Evolutionary conservation across 2,797 vertebrate genomes (phyloP), one percentile per base, ranked within the genome.

Genomic region (Myotis pilosus): DNA sequence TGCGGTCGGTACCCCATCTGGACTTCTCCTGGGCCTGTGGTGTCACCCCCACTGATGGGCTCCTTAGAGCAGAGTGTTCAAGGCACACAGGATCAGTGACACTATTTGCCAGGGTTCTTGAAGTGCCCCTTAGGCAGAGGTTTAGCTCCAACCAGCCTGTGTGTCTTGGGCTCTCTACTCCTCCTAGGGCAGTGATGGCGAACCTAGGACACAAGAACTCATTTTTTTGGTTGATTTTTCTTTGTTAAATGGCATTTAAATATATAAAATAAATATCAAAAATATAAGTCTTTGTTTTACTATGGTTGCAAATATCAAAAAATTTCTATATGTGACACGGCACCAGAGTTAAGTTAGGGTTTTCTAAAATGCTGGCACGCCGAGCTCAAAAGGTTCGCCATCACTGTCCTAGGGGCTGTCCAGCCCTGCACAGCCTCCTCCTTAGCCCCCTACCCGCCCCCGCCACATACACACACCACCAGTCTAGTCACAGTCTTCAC

Each of bases 121-220:
- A 13, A 74, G 62, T 8, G 25, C 22, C 66, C 0, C 0, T 66
- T 9, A 38, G 11, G 25, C 33, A 17, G 68, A 62, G 20, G 20
- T 2, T 87, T 53, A 8, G 13, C 51, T 8, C 1, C 1, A 1
- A 12, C 12, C 30, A 41, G 47, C 4, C 25, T 11, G 0, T 2
- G 16, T 6, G 60, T 30, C 57, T 28, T 51, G 30, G 9, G 6
- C 23, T 72, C 19, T 33, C 75, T 11, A 8, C n/a, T 17, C 12
- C 16, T 68, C 3, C 36, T 1, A 0, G 13, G 38, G 75, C 16
- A 44, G 41, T 44, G 41, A 44, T 44, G 41, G 41, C 41, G 41
- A 44, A 44, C 41, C 41, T 44, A 44, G 10, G 41, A 44, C 9
- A 44, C 9, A 0, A 0, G 9, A 44, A 44, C 41, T 44, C 41